phyloP scores from a whole-genome alignment of 2,113 vertebrate genomes.

The Galeopterus variegatus region DNA sequence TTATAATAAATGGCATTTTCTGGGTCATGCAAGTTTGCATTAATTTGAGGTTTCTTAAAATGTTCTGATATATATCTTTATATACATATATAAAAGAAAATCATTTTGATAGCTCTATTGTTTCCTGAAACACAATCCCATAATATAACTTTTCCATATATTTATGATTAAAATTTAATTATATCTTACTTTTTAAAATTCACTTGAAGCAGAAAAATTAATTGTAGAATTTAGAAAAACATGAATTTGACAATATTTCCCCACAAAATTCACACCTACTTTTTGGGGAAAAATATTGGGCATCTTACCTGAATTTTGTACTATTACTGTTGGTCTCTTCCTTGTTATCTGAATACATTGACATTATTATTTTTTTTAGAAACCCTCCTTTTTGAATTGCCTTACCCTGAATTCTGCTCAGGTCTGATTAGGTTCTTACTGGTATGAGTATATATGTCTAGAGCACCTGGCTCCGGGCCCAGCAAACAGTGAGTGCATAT shows the following conservation, averaged over 20 bases:
- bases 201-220: neutral
- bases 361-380: neutral
- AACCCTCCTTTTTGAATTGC: neutral
- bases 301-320: neutral
- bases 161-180: neutral
- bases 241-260: neutral
- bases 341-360: neutral
- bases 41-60: conserved; percentile 44
- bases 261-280: neutral
- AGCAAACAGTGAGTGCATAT: neutral
- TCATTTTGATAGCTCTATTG: neutral
- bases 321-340: neutral
- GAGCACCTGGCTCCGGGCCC: neutral
- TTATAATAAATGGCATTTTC: neutral
- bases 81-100: neutral
- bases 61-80: neutral
- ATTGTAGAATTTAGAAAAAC: neutral
- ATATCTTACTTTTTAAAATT: neutral
- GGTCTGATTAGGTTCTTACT: neutral
- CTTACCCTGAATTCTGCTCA: neutral
- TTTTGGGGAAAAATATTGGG: neutral
- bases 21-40: neutral
- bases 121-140: neutral
- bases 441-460: neutral
- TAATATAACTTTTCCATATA: neutral